These are phyloP conservation scores for Bothrops jararaca DNA, from an alignment of 2,113 vertebrate species.

Conservation along the genomic window DNA sequence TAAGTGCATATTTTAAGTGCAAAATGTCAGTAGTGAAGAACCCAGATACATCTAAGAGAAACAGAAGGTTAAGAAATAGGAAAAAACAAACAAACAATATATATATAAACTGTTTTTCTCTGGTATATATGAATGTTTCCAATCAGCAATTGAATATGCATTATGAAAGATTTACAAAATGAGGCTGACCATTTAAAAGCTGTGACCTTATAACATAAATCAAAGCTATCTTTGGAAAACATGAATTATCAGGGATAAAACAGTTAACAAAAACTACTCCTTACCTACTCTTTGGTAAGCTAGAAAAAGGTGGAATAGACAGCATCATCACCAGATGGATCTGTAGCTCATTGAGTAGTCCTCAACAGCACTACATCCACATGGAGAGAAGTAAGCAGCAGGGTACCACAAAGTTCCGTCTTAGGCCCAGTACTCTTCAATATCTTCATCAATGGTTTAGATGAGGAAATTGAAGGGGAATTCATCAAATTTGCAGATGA, in stretches of 20 bases:
- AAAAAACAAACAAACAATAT: background rate
- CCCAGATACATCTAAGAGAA: background rate
- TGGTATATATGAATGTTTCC: background rate
- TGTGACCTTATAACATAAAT: background rate
- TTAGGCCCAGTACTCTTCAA: too few relatives aligned
- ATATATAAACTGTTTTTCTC: background rate
- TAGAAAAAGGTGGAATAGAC: too few relatives aligned
- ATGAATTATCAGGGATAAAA: background rate
- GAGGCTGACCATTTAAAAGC: background rate
- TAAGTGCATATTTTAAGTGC: background rate
- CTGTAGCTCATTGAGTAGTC: too few relatives aligned
- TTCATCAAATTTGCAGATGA: too few relatives aligned
- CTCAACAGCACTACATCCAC: too few relatives aligned
- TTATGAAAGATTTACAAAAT: background rate
- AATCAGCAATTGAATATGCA: background rate
- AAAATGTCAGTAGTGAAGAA: background rate
- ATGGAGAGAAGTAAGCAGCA: too few relatives aligned
- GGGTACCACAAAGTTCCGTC: too few relatives aligned
- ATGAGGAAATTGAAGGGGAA: too few relatives aligned
- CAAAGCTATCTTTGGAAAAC: background rate
- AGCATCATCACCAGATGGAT: too few relatives aligned
- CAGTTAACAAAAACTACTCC: conserved; percentile 26
- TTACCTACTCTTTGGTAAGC: too few relatives aligned
- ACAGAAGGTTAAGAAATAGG: background rate
- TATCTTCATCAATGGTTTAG: too few relatives aligned